phyloP scores from a whole-genome alignment of 1,140 invertebrate genomes.

The Limonius californicus region DNA sequence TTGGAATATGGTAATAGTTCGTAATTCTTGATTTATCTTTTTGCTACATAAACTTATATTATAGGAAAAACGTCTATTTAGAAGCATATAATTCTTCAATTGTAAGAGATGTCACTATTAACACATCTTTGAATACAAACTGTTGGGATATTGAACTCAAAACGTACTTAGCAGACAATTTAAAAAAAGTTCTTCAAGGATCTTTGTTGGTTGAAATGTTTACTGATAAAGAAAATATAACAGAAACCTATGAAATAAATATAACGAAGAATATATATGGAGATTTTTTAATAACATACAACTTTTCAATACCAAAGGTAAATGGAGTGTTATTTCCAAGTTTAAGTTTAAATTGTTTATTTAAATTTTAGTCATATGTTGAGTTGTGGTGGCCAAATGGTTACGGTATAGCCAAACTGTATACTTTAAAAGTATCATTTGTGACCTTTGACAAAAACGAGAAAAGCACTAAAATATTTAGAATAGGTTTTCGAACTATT shows the following conservation, averaged over 20 bases:
- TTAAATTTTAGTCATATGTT: conserved; percentile 47
- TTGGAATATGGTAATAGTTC: conserved; percentile 77
- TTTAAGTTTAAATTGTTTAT: too few species aligned
- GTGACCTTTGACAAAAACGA: conserved; percentile 43
- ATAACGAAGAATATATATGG: conserved; percentile 11
- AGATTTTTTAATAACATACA: conserved; percentile 21
- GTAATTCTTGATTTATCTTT: too few species aligned
- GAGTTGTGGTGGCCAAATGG: conserved; percentile 94
- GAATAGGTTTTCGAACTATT: conserved; percentile 84
- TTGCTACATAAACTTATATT: not conserved
- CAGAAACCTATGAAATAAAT: not conserved
- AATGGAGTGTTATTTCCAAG: too few species aligned
- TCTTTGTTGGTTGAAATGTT: conserved; percentile 24
- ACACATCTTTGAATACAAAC: conserved; percentile 30
- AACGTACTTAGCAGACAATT: not conserved
- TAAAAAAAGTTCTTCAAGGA: not conserved
- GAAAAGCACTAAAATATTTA: conserved; percentile 47
- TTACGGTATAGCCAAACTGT: conserved; percentile 78
- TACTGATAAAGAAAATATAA: conserved; percentile 24
- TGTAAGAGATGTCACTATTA: conserved; percentile 50
- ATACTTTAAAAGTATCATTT: conserved; percentile 60
- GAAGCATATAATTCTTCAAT: conserved; percentile 49
- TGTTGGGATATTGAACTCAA: not conserved
- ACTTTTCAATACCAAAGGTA: conserved; percentile 45
- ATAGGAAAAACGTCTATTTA: conserved; percentile 56